Percentiles rank a stretch among this genome's conserved stretches.
Conservation (phyloP, 2,888 invertebrate genomes). For the Idaea straminata region DNA sequence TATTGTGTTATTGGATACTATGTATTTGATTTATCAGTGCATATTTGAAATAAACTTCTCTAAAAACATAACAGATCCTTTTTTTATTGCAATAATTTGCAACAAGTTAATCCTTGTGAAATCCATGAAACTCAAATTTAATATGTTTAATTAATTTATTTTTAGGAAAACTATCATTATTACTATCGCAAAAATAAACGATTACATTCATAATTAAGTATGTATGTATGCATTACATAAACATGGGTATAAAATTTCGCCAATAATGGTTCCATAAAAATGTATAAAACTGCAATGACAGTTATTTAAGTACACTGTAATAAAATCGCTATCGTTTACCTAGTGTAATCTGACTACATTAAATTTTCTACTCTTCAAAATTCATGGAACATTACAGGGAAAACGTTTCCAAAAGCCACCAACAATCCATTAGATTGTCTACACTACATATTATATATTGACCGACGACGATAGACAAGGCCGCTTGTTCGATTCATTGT, state of each 20-base stretch:
- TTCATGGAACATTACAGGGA: slow-evolving; percentile 24
- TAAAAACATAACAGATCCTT: background rate
- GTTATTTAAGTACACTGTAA: slow-evolving; percentile 34
- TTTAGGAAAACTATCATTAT: slow-evolving; percentile 61
- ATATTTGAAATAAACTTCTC: slow-evolving; percentile 23
- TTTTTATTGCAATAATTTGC: background rate
- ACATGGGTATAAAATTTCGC: slow-evolving; percentile 67
- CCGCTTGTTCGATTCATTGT: slow-evolving; percentile 29
- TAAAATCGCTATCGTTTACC: slow-evolving; percentile 48
- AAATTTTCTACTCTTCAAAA: slow-evolving; percentile 25
- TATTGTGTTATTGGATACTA: slow-evolving; percentile 22
- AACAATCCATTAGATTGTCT: slow-evolving; percentile 38
- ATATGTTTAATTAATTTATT: slow-evolving; percentile 45
- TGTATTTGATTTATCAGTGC: slow-evolving; percentile 21
- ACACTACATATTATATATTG: slow-evolving; percentile 13
- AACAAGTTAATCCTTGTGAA: too few relatives aligned
- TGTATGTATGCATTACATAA: slow-evolving; percentile 46
- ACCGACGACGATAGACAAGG: slow-evolving; percentile 27
- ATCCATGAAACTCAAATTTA: slow-evolving; percentile 18
- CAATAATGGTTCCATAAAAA: slow-evolving; percentile 67
- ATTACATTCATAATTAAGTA: slow-evolving; percentile 64
- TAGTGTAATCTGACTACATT: slow-evolving; percentile 29
- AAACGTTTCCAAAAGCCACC: slow-evolving; percentile 30
- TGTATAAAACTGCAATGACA: slow-evolving; percentile 67
- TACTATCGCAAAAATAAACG: slow-evolving; percentile 66